Conservation (phyloP, 2,113 vertebrate genomes). For the Sarotherodon lohbergeri region DNA sequence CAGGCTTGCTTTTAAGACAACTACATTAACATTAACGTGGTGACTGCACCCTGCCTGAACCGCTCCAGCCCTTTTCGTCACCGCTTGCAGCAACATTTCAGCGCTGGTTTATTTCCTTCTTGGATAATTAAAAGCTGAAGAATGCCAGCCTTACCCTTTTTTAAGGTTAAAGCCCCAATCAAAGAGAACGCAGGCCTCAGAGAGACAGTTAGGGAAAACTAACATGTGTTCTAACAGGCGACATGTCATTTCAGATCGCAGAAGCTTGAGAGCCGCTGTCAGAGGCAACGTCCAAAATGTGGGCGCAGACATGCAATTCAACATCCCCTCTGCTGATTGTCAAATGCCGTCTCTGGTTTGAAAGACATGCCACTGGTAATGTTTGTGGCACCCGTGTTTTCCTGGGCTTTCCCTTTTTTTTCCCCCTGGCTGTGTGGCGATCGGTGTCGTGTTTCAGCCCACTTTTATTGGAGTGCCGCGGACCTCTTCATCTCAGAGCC, state of each 20-base stretch:
- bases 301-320: neutral
- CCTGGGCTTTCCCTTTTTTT: neutral
- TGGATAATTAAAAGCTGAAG: neutral
- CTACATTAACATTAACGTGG: neutral
- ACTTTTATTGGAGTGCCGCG: neutral
- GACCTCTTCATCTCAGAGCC: neutral
- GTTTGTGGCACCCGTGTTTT: conserved; percentile 8
- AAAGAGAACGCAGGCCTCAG: neutral
- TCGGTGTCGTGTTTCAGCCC: neutral
- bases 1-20: neutral
- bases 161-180: neutral
- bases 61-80: neutral
- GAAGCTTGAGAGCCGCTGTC: neutral
- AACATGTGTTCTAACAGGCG: neutral
- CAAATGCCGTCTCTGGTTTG: neutral
- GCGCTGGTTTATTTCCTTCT: neutral
- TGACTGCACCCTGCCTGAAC: neutral
- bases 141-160: neutral
- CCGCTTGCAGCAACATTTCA: neutral
- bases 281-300: neutral
- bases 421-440: neutral
- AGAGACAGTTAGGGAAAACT: neutral
- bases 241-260: neutral
- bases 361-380: neutral
- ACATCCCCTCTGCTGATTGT: conserved; percentile 15